phyloP scores from a whole-genome alignment of 2,113 vertebrate species.

The Oplegnathus fasciatus region DNA sequence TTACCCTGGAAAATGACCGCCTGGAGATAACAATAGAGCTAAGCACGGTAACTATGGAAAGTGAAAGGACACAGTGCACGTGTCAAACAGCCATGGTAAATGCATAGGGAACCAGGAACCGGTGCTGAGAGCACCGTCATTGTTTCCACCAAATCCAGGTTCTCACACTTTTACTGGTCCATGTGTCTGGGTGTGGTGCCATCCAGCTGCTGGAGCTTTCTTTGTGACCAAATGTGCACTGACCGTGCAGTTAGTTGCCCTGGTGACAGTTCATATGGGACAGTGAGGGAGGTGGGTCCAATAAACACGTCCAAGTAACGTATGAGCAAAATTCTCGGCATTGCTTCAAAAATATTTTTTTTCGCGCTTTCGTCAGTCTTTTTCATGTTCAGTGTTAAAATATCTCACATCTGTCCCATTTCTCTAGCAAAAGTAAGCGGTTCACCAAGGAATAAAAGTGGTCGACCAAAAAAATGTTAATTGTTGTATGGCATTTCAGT shows the following conservation, averaged over 20 bases:
- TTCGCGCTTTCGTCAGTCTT: slow-evolving; percentile 40
- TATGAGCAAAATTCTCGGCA: slow-evolving; percentile 42
- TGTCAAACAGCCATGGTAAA: slow-evolving; percentile 50
- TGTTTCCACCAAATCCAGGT: slow-evolving; percentile 79
- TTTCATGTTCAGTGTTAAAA: slow-evolving; percentile 81
- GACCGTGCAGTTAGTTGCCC: slow-evolving; percentile 43
- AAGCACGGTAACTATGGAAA: slow-evolving; percentile 64
- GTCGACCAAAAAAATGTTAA: slow-evolving; percentile 82
- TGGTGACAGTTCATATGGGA: slow-evolving; percentile 60
- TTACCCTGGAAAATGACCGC: slow-evolving; percentile 61
- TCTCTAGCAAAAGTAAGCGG: slow-evolving; percentile 72
- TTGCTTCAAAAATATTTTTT: slow-evolving; percentile 27
- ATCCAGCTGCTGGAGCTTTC: slow-evolving; percentile 70
- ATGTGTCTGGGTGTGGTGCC: slow-evolving; percentile 77
- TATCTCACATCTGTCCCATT: slow-evolving; percentile 80
- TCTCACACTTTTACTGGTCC: slow-evolving; percentile 75
- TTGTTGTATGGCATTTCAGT: slow-evolving; percentile 77
- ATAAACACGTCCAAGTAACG: slow-evolving; percentile 51
- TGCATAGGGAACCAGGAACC: slow-evolving; percentile 54
- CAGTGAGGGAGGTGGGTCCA: slow-evolving; percentile 40
- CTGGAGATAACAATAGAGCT: slow-evolving; percentile 64
- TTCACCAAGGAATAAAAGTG: slow-evolving; percentile 82
- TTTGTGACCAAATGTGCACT: slow-evolving; percentile 56
- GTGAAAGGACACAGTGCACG: slow-evolving; percentile 56
- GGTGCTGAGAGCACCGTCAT: slow-evolving; percentile 55